These are phyloP conservation scores for Cecidostiba fungosa DNA, from an alignment of 2,888 invertebrate genomes.

Conservation along the genomic window DNA sequence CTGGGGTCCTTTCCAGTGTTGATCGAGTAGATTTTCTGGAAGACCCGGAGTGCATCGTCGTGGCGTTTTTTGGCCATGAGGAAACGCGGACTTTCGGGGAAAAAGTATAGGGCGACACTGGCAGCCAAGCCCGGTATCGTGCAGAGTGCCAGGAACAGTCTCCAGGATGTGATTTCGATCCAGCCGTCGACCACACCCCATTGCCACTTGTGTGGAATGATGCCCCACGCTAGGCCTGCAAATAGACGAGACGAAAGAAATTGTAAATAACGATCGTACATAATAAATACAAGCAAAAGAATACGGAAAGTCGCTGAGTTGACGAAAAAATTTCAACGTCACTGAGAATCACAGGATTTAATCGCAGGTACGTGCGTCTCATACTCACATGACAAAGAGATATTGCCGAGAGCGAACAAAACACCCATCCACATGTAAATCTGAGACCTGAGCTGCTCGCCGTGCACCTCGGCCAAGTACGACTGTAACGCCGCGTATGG, in stretches of 20 bases:
- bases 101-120: slow-evolving; percentile 83
- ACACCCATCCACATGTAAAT: slow-evolving; percentile 78
- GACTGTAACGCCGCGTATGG: slow-evolving; percentile 77
- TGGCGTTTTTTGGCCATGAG: slow-evolving; percentile 86
- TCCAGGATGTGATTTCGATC: slow-evolving; percentile 83
- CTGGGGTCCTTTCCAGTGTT: slow-evolving; percentile 85
- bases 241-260: neutral
- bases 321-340: neutral
- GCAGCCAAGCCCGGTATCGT: slow-evolving; percentile 87
- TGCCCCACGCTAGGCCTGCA: slow-evolving; percentile 85
- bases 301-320: neutral
- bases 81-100: slow-evolving; percentile 91
- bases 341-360: slow-evolving; percentile 4
- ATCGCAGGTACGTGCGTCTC: slow-evolving; percentile 45
- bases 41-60: slow-evolving; percentile 85
- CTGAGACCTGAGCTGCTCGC: slow-evolving; percentile 73
- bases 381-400: slow-evolving; percentile 83
- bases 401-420: slow-evolving; percentile 75
- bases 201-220: slow-evolving; percentile 85
- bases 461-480: slow-evolving; percentile 76
- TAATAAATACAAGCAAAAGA: neutral
- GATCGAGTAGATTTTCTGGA: slow-evolving; percentile 85
- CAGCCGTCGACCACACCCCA: slow-evolving; percentile 79
- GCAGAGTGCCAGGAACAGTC: slow-evolving; percentile 84
- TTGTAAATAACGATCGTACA: too few species aligned